phyloP scores from a whole-genome alignment of 1,140 invertebrate genomes.

The Euborellia annulipes region DNA sequence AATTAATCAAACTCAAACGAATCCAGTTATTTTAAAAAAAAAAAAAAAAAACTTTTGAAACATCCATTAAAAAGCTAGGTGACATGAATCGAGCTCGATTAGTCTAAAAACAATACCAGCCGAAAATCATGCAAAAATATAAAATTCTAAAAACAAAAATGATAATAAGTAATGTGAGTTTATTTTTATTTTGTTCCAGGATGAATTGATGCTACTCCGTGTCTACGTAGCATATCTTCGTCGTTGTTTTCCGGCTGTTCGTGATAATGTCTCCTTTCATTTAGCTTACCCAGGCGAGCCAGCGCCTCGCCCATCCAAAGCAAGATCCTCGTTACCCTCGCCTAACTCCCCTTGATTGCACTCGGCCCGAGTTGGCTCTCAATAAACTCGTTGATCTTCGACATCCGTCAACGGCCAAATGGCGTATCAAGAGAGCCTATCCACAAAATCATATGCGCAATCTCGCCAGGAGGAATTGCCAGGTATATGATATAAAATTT shows the following conservation, averaged over 20 bases:
- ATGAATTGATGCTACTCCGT: constrained; percentile 24
- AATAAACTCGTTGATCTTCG: constrained; percentile 33
- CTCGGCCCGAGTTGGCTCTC: constrained; percentile 42
- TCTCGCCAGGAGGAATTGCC: constrained; percentile 63
- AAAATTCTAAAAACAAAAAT: too few relatives aligned
- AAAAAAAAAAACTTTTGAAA: too few relatives aligned
- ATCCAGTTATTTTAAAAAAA: too few relatives aligned
- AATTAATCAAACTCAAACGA: too few relatives aligned
- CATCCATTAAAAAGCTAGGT: too few relatives aligned
- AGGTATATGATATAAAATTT: too few relatives aligned
- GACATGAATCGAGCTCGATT: too few relatives aligned
- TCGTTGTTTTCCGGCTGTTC: constrained; percentile 53
- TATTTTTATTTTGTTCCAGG: constrained; percentile 23
- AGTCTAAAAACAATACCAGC: too few relatives aligned
- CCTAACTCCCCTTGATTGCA: constrained; percentile 34
- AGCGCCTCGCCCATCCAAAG: constrained; percentile 17
- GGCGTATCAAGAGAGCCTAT: constrained; percentile 56
- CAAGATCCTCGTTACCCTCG: not conserved
- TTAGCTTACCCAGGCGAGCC: constrained; percentile 41
- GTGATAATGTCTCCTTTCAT: constrained; percentile 52
- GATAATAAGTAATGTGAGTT: too few relatives aligned
- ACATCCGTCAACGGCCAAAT: constrained; percentile 36
- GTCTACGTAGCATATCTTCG: constrained; percentile 54
- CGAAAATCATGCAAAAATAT: too few relatives aligned
- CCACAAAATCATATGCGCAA: constrained; percentile 78